Evolutionary conservation across 2,797 vertebrate genomes (phyloP).

Genomic region (Monodelphis domestica): DNA sequence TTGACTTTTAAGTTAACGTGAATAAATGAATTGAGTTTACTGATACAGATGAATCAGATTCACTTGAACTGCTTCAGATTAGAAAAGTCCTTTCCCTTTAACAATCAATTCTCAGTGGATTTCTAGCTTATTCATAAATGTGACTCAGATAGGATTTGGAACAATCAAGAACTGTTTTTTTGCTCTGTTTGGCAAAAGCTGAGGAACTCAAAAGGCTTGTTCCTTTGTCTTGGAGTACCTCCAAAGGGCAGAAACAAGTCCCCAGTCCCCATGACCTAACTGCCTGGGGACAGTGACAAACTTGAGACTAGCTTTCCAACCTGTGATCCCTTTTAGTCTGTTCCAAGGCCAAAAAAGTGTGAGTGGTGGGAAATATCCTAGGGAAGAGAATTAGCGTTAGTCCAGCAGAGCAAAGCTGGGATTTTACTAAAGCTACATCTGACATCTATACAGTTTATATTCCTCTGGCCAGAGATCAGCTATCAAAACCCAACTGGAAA

Average conservation of each 20-base stretch:
- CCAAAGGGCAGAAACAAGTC: conserved; percentile 12
- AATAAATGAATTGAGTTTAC: neutral
- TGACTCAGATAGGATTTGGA: conserved; percentile 46
- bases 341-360: neutral
- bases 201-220: conserved; percentile 20
- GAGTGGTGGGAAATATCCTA: neutral
- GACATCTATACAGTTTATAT: neutral
- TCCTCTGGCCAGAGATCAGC: neutral
- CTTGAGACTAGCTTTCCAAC: neutral
- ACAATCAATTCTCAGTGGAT: conserved; percentile 57
- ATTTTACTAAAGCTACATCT: neutral
- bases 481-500: neutral
- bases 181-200: conserved; percentile 36
- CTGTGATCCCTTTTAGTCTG: neutral
- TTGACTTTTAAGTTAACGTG: neutral
- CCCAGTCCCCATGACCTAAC: neutral
- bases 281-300: neutral
- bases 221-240: conserved; percentile 49
- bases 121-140: conserved; percentile 26
- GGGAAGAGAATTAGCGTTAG: neutral
- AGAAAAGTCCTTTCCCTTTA: conserved; percentile 39
- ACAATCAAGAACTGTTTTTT: conserved; percentile 26
- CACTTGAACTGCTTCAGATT: conserved; percentile 43
- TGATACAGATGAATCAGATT: conserved; percentile 12
- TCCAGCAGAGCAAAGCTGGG: neutral